phyloP scores from a whole-genome alignment of 2,797 vertebrate species.

The Gymnoscopelus microlampas region DNA sequence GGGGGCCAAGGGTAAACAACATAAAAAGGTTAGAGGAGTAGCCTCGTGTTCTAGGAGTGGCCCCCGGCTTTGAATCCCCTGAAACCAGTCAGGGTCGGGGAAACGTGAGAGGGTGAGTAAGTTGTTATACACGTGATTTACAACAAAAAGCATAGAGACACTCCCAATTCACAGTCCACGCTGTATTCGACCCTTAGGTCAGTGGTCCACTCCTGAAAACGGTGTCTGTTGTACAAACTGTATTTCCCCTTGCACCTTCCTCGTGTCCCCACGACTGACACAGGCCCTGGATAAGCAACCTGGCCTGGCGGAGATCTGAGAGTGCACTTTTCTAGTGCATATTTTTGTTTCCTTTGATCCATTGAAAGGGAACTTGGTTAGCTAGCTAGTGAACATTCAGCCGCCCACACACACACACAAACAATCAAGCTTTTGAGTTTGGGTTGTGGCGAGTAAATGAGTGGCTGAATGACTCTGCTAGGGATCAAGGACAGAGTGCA shows the following conservation, averaged over 20 bases:
- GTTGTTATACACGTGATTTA: too few relatives aligned
- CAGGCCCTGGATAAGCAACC: conserved; percentile 14
- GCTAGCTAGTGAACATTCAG: not conserved
- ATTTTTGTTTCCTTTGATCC: too few relatives aligned
- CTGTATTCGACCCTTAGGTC: too few relatives aligned
- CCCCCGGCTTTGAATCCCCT: not conserved
- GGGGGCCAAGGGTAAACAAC: not conserved
- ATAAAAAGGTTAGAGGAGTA: not conserved
- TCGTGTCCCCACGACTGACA: too few relatives aligned
- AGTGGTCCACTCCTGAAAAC: too few relatives aligned
- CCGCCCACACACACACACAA: not conserved
- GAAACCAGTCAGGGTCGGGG: not conserved
- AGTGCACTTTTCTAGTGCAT: too few relatives aligned
- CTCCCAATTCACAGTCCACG: too few relatives aligned
- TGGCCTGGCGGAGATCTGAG: not conserved
- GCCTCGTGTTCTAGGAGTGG: not conserved
- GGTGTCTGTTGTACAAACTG: too few relatives aligned
- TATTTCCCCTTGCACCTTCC: too few relatives aligned
- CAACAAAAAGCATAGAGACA: too few relatives aligned
- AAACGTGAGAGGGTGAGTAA: too few relatives aligned
- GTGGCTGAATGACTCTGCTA: conserved; percentile 39
- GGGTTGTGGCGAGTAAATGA: conserved; percentile 30
- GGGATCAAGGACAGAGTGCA: conserved; percentile 57
- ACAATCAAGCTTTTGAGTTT: conserved; percentile 5
- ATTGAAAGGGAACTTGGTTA: not conserved